phyloP scores from a whole-genome alignment of 1,140 invertebrate species.

The Aphelinus atriplicis region DNA sequence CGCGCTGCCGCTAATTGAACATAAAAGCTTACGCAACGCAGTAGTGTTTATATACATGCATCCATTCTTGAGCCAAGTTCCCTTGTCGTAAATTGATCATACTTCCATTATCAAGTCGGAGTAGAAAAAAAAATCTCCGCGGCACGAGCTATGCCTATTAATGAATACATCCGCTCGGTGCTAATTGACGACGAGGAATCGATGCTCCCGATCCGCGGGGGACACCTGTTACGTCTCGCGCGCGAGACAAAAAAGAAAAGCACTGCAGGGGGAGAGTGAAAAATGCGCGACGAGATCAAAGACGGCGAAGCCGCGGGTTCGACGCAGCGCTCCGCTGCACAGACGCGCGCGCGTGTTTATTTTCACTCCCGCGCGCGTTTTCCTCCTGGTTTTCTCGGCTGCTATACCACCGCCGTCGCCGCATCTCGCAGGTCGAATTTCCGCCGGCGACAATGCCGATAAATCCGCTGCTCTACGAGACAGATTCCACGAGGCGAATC shows the following conservation, averaged over 20 bases:
- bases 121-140: too few species aligned
- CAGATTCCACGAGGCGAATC: too few species aligned
- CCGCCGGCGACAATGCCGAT: neutral
- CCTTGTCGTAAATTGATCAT: constrained; percentile 2
- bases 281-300: constrained; percentile 6
- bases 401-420: too few species aligned
- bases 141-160: too few species aligned
- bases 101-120: too few species aligned
- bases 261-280: neutral
- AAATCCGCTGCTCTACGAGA: neutral
- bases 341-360: neutral
- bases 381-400: neutral
- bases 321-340: too few species aligned
- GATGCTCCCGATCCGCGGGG: constrained; percentile 1
- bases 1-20: too few species aligned
- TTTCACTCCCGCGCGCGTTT: neutral
- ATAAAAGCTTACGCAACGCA: too few species aligned
- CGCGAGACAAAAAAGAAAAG: neutral
- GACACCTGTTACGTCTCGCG: constrained; percentile 2
- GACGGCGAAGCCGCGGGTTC: too few species aligned
- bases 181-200: neutral
- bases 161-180: too few species aligned
- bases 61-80: neutral
- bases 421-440: constrained; percentile 1
- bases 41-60: too few species aligned